Conservation (phyloP, 2,888 invertebrate genomes). For the Agriopis leucophaearia region DNA sequence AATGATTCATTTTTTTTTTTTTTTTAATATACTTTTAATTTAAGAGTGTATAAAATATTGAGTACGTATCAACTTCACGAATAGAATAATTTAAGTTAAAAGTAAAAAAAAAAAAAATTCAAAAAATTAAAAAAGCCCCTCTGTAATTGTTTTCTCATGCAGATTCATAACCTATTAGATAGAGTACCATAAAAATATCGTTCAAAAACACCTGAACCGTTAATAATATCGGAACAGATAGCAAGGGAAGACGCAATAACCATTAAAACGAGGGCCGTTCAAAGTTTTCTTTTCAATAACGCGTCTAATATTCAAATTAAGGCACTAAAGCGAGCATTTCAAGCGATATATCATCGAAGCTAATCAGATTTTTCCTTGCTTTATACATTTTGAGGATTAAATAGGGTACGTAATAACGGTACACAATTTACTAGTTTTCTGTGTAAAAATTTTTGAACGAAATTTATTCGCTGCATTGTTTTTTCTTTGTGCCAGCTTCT, state of each 20-base stretch:
- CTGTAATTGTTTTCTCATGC: background rate
- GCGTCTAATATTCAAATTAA: slow-evolving; percentile 86
- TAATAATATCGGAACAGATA: slow-evolving; percentile 58
- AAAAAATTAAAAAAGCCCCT: background rate
- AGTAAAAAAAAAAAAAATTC: too few relatives aligned
- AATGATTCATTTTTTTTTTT: too few relatives aligned
- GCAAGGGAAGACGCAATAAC: slow-evolving; percentile 79
- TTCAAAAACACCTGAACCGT: slow-evolving; percentile 59
- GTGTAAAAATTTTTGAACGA: slow-evolving; percentile 36
- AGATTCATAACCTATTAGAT: slow-evolving; percentile 24
- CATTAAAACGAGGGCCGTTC: slow-evolving; percentile 82
- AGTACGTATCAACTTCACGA: too few relatives aligned
- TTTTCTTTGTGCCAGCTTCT: slow-evolving; percentile 3
- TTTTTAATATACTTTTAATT: too few relatives aligned
- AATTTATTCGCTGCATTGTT: slow-evolving; percentile 30
- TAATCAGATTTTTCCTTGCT: slow-evolving; percentile 53
- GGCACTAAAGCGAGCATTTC: slow-evolving; percentile 79
- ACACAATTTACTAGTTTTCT: slow-evolving; percentile 47
- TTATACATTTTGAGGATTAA: slow-evolving; percentile 50
- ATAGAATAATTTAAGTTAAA: too few relatives aligned
- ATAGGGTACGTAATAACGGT: slow-evolving; percentile 45
- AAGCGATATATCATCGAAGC: slow-evolving; percentile 82
- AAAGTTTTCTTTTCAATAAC: slow-evolving; percentile 85
- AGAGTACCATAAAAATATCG: slow-evolving; percentile 32
- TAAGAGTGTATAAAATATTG: too few relatives aligned